Conservation (phyloP, 2,888 invertebrate species). For the Cephus sareptanus region DNA sequence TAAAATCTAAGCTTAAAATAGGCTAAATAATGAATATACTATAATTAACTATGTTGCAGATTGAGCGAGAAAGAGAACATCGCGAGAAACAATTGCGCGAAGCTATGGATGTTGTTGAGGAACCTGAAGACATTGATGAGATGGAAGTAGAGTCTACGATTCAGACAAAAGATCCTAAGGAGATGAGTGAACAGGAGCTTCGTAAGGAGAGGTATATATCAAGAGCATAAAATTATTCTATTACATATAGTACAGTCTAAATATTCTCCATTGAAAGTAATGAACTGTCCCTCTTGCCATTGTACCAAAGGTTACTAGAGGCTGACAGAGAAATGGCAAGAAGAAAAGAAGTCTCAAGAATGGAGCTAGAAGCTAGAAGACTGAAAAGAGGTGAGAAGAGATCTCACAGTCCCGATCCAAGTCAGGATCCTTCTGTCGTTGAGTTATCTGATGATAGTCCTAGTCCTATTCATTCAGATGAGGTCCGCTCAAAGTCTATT, state of each 20-base stretch:
- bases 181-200: slow-evolving; percentile 63
- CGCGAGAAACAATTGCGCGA: slow-evolving; percentile 57
- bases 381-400: slow-evolving; percentile 70
- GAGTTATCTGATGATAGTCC: slow-evolving; percentile 60
- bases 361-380: slow-evolving; percentile 80
- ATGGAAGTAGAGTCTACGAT: slow-evolving; percentile 55
- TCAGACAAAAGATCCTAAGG: slow-evolving; percentile 56
- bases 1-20: neutral
- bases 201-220: slow-evolving; percentile 69
- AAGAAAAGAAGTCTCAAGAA: slow-evolving; percentile 79
- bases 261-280: neutral
- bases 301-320: slow-evolving; percentile 48
- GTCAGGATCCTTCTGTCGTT: slow-evolving; percentile 57
- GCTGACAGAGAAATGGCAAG: slow-evolving; percentile 77
- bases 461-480: slow-evolving; percentile 51
- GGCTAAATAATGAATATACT: neutral
- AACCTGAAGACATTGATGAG: slow-evolving; percentile 62
- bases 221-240: neutral
- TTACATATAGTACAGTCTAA: neutral
- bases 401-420: slow-evolving; percentile 50
- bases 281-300: neutral
- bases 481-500: slow-evolving; percentile 52
- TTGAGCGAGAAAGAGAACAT: slow-evolving; percentile 54
- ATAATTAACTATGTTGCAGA: neutral
- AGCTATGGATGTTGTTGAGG: slow-evolving; percentile 51